Evolutionary conservation across 1,140 invertebrate genomes (phyloP), one percentile per base, ranked within the genome.

Genomic region (Carcinoscorpius rotundicauda): DNA sequence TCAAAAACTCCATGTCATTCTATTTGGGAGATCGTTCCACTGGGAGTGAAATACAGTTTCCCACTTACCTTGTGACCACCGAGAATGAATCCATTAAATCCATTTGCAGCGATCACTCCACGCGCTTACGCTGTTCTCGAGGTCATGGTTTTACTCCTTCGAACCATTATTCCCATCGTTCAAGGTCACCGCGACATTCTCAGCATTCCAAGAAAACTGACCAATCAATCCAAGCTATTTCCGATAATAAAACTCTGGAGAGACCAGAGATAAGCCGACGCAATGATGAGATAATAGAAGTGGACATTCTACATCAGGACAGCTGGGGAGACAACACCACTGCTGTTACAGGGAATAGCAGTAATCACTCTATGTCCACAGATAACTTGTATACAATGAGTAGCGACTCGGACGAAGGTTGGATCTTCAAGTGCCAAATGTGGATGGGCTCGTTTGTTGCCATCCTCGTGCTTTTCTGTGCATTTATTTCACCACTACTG

Each of bases 311-410:
- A 57, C 91, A 92, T 0, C 82, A 83, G 75, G 95, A 98, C 73
- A 96, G 95, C 75, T 98, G 95, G 95, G 93, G 91, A 52, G 96
- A 98, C 78, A 97, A 93, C 73, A 97, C 93, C 0, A 98, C 95
- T 4, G 94, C 92, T 0, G 87, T 98, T 49, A 98, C 96, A 4
- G 94, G 93, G 11, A 96, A 96, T 72, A 97, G 93, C 3, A 97
- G 93, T 0, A 94, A 97, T 75, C 87, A 89, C 67, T 94, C 91
- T 3, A 87, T 91, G 68, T 97, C 93, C 1, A 87, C 93, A 72
- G 92, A 97, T 75, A 92, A 95, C 76, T 84, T 81, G 70, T 72
- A 71, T 51, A 75, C 74, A 62, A 75, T 78, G 61, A 74, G 74
- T 4, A 74, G 75, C 64, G 74, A 76, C 60, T 69, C 75, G 62